Conservation (phyloP, 2,888 invertebrate genomes). For the Molorchus minor region DNA sequence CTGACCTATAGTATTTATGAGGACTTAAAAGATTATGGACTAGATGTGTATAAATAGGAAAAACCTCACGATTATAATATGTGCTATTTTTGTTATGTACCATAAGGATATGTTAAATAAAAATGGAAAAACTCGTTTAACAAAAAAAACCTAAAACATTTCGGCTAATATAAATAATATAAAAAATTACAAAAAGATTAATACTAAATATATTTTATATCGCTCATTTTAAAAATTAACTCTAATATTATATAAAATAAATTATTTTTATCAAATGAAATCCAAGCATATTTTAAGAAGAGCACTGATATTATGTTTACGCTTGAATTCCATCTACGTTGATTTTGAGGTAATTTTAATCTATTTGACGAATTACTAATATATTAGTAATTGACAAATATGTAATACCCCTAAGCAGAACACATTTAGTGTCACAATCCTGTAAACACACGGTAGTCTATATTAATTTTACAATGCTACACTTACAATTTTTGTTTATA, state of each 20-base stretch:
- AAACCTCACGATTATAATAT: constrained; percentile 8
- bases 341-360: constrained; percentile 9
- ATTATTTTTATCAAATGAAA: constrained; percentile 23
- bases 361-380: constrained; percentile 10
- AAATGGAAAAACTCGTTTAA: neutral
- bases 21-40: constrained; percentile 24
- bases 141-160: constrained; percentile 20
- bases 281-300: constrained; percentile 6
- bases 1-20: constrained; percentile 15
- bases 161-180: constrained; percentile 25
- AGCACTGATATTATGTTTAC: constrained; percentile 3
- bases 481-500: constrained; percentile 22
- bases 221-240: constrained; percentile 13
- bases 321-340: constrained; percentile 12
- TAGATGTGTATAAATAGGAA: constrained; percentile 15
- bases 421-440: constrained; percentile 17
- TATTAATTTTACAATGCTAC: constrained; percentile 21
- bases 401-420: constrained; percentile 30
- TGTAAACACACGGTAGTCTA: constrained; percentile 19
- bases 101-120: constrained; percentile 2
- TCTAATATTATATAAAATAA: constrained; percentile 25
- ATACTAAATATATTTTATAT: constrained; percentile 19
- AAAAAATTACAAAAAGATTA: constrained; percentile 30
- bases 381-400: constrained; percentile 20
- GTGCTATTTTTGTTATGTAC: constrained; percentile 24